Base-by-base conservation (phyloP, 1,140 invertebrate genomes). In the Aphis craccivora region DNA sequence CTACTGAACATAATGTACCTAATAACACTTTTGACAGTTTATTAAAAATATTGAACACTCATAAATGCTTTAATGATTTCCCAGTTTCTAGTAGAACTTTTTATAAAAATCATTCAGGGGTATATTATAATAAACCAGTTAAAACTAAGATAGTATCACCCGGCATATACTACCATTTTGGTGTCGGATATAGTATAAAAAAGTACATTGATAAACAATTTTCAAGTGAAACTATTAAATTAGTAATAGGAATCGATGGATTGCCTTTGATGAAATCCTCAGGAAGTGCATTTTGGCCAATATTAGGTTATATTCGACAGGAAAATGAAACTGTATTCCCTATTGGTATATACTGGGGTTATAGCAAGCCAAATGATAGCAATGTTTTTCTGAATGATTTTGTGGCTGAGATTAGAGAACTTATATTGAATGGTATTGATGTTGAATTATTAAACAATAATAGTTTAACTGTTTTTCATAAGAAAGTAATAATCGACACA, bases 231-330 rank as follows among this genome's bases (percentile, higher is more conserved):
- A 81, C 23, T 45, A 93, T 94, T 30, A 84, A 91, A 1, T 89
- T 94, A 40, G 94, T 94, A 86, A 53, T 94, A 6, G 94, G 94
- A 67, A 92, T 94, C 35, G 94, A 94, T 94, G 94, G 94, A 14
- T 55, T 94, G n/a, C 94, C 94, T 51, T 93, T 94, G n/a, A 94
- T 94, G 93, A 95, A 94, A 94, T 94, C 94, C 91, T 94, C 94
- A 14, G 94, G 88, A 81, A 84, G 89, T 88, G 93, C 94, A 91
- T 94, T 95, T 94, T 95, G 94, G 94, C 94, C 95, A 88, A 95
- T 95, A 37, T 51, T 48, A 48, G 40, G 48, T 30, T 51, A 48
- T 5, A 25, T 88, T 43, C 7, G 43, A 51, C 86, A 25, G n/a
- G 8, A 30, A 30, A 30, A 40, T 81, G 14, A 81, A 35, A 35